These are phyloP conservation scores for Macrotus californicus DNA, from an alignment of 2,113 vertebrate species.

Conservation along the genomic window DNA sequence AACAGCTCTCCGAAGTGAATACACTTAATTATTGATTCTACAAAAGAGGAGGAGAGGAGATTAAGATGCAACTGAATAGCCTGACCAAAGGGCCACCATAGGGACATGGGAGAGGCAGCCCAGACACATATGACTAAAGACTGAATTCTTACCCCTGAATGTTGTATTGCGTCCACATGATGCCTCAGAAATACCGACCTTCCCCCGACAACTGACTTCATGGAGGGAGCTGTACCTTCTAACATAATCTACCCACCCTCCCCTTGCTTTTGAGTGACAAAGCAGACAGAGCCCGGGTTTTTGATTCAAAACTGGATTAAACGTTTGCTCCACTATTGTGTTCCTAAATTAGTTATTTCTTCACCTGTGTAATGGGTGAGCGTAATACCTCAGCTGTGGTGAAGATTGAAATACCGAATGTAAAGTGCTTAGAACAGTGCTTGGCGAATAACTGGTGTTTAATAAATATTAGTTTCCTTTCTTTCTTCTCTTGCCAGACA, in stretches of 20 bases:
- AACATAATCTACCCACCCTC: neutral
- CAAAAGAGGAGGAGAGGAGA: neutral
- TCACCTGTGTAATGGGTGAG: neutral
- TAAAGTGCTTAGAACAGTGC: neutral
- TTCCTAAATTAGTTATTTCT: neutral
- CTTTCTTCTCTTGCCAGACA: constrained; percentile 27
- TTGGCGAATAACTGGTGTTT: constrained; percentile 30
- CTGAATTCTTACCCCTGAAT: neutral
- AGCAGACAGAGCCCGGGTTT: neutral
- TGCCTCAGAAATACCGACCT: neutral
- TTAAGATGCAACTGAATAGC: neutral
- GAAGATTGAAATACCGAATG: neutral
- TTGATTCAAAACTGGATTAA: neutral
- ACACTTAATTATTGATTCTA: neutral
- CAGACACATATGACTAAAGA: neutral
- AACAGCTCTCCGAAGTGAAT: neutral
- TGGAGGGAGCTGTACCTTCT: rapidly evolving
- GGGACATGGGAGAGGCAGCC: neutral
- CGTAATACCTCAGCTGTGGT: neutral
- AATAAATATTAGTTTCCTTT: constrained; percentile 30
- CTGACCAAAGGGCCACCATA: neutral
- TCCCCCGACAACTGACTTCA: neutral
- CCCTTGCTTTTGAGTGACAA: neutral
- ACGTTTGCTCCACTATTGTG: neutral
- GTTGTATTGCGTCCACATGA: neutral